phyloP scores from a whole-genome alignment of 2,113 vertebrate genomes.

The Lota lota region DNA sequence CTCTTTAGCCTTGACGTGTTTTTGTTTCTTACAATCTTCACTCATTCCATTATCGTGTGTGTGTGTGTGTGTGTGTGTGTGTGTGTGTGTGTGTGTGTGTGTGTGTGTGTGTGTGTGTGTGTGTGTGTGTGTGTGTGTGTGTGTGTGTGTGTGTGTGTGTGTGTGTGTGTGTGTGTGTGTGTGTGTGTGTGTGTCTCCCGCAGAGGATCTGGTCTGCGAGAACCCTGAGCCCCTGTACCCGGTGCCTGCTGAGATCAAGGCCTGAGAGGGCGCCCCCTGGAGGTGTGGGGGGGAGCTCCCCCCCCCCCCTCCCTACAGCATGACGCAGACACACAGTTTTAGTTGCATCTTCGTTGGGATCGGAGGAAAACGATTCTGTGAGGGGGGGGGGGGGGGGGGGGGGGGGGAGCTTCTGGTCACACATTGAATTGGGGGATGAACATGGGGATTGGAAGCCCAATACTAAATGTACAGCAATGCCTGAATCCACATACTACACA shows the following conservation, averaged over 20 bases:
- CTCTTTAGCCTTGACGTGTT: too few species aligned
- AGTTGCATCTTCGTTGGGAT: neutral
- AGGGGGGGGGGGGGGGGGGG: too few species aligned
- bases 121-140: neutral
- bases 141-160: neutral
- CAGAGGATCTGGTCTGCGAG: constrained; percentile 92
- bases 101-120: too few species aligned
- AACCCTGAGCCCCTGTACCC: constrained; percentile 88
- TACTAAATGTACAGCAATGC: neutral
- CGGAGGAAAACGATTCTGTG: neutral
- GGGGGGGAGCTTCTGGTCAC: neutral
- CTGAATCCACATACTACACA: neutral
- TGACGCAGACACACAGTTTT: neutral
- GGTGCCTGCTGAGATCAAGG: constrained; percentile 88
- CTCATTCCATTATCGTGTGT: too few species aligned
- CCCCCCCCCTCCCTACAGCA: neutral
- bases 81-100: too few species aligned
- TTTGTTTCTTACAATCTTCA: too few species aligned
- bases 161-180: neutral
- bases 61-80: too few species aligned
- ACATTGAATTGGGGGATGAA: neutral
- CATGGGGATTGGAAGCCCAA: neutral
- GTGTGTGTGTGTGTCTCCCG: neutral
- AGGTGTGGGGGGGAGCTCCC: neutral
- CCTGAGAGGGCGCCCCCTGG: constrained; percentile 67